A percentile compares a stretch with the other conserved stretches of the same genome.
Evolutionary conservation across 2,888 invertebrate species (phyloP).

Genomic region (Seira sanloemensis): DNA sequence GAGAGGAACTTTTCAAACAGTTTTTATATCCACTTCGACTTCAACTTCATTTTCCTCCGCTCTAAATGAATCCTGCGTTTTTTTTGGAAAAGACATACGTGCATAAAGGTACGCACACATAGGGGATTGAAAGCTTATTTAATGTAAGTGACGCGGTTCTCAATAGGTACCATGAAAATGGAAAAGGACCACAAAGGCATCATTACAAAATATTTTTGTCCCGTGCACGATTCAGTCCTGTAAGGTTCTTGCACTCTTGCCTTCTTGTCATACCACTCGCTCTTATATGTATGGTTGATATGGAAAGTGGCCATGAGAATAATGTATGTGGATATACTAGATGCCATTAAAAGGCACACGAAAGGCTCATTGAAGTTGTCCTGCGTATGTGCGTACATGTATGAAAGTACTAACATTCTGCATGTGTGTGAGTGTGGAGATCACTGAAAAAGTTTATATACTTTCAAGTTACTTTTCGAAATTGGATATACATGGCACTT

Average conservation of each 20-base stretch:
- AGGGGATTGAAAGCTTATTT: too few relatives aligned
- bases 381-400: background rate
- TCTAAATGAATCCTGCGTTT: background rate
- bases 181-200: background rate
- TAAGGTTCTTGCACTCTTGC: background rate
- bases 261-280: background rate
- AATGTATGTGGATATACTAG: background rate
- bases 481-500: constrained; percentile 12
- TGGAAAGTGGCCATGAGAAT: background rate
- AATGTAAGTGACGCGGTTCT: too few relatives aligned
- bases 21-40: background rate
- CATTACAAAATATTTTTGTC: background rate
- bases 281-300: background rate
- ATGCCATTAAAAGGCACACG: background rate
- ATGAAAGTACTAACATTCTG: too few relatives aligned
- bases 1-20: background rate
- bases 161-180: background rate
- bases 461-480: constrained; percentile 23
- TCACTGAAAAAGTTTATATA: constrained; percentile 14
- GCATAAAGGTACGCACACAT: too few relatives aligned
- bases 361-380: background rate
- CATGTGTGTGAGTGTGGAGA: too few relatives aligned
- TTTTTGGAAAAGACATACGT: background rate
- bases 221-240: background rate
- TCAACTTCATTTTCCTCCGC: background rate